Base-by-base conservation (phyloP, 2,888 invertebrate genomes). In the Diaperis boleti region DNA sequence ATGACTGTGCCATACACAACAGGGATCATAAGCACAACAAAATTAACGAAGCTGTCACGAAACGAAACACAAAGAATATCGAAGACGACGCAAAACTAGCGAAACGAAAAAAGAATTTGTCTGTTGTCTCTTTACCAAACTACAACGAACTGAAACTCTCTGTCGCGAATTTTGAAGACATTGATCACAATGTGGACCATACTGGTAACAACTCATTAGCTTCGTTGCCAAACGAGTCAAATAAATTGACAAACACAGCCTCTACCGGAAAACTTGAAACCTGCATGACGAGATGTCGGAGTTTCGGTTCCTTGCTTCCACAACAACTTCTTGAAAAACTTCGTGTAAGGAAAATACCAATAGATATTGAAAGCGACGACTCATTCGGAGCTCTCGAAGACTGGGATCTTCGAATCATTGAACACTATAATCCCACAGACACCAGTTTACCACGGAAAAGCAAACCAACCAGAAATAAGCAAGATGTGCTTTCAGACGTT, bases 81-180 rank as follows among this genome's bases (percentile, higher is more conserved):
- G 55, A 67, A 31, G 59, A 67, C 4, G 47, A 66, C 11, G 57
- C 64, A 7, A 76, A 76, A 41, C 74, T 73, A 59, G 60, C 63
- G 1, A 80, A 79, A 69, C 76, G 82, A 67, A 77, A 76, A 59
- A 85, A 84, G 73, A 84, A 83, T 69, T 76, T 79, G 54, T 85
- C 85, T 44, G 83, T 84, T 2, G 81, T 83, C 55, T 85, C 85
- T 11, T 73, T 86, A 57, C 85, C 85, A 10, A 85, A 84, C 75
- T 85, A 84, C 74, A 82, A 78, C 68, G 84, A 85, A 67, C 73
- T 84, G 42, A 81, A 81, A 71, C 70, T 81, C 17, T 78, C 78
- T 8, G 67, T 80, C 2, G 79, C 77, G 1, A 72, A 71, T 64
- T 76, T 75, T 7, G 75, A 75, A 4, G 75, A 74, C 29, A 70